Evolutionary conservation across 2,113 vertebrate genomes (phyloP).

Genomic region (Varanus komodoensis): DNA sequence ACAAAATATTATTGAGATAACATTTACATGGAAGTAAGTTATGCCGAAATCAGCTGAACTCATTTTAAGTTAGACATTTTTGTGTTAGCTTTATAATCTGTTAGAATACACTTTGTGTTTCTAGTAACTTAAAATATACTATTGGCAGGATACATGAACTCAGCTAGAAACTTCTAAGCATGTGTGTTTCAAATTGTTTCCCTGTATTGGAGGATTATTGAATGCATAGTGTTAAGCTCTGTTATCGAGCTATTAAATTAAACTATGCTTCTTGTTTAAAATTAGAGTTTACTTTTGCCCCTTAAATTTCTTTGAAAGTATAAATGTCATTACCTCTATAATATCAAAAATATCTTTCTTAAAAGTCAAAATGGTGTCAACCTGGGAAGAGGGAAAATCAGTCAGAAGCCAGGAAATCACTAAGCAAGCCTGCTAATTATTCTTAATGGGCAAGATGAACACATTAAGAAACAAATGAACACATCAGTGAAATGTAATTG

Average conservation of each 20-base stretch:
- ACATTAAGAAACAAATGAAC: slow-evolving; percentile 87
- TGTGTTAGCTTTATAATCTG: slow-evolving; percentile 24
- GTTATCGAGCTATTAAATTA: slow-evolving; percentile 67
- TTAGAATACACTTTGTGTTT: slow-evolving; percentile 47
- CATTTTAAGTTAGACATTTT: not conserved
- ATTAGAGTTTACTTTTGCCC: slow-evolving; percentile 78
- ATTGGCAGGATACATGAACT: slow-evolving; percentile 46
- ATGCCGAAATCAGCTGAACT: not conserved
- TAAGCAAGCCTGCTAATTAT: slow-evolving; percentile 85
- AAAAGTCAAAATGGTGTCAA: slow-evolving; percentile 81
- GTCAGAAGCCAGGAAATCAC: slow-evolving; percentile 82
- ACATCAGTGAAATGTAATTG: slow-evolving; percentile 84
- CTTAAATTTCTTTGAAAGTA: slow-evolving; percentile 77
- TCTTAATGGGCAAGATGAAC: slow-evolving; percentile 86
- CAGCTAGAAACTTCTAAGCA: slow-evolving; percentile 51
- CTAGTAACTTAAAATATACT: slow-evolving; percentile 60
- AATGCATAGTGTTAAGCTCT: slow-evolving; percentile 65
- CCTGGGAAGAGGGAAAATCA: slow-evolving; percentile 67
- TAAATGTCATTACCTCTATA: slow-evolving; percentile 76
- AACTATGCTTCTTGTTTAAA: slow-evolving; percentile 74
- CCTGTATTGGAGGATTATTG: slow-evolving; percentile 60
- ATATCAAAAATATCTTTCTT: slow-evolving; percentile 80
- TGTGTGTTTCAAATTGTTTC: slow-evolving; percentile 70
- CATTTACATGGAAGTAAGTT: not conserved
- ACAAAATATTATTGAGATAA: not conserved